Base-by-base conservation (phyloP, 2,113 vertebrate genomes). In the Piprites chloris region DNA sequence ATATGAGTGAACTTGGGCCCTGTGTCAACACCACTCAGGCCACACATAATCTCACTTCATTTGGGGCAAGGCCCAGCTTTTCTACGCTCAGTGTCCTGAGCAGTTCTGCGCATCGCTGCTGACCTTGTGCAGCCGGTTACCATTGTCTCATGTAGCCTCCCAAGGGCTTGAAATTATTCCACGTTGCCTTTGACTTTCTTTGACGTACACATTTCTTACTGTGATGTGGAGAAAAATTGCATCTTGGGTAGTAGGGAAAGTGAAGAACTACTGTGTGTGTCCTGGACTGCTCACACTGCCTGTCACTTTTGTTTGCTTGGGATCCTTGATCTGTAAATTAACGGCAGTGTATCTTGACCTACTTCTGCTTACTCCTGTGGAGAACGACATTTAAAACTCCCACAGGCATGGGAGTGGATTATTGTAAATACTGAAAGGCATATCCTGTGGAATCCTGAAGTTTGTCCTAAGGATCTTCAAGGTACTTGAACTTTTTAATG, bases 251-350 rank as follows among this genome's bases (percentile, higher is more conserved):
- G 28, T 20, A 19, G 20, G 24, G 44, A 69, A 61, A 16, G n/a
- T 53, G 62, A 41, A 30, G n/a, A 56, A n/a, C 14, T 44, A n/a
- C 46, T 37, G 8, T 27, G 15, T n/a, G 32, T 42, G 10, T 53
- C 56, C 12, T 67, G 18, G 56, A n/a, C 23, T 28, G 30, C n/a
- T 90, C 0, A 0, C 0, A 1, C 8, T 16, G 14, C 15, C 0
- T 3, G n/a, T 63, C 9, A 19, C 12, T 74, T 62, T 35, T 46
- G 35, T 77, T 79, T 71, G 42, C 47, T 63, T 46, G 37, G 23
- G 12, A 21, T 73, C 63, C 47, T 62, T 47, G 42, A 15, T 82
- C 55, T 55, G 22, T 76, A 39, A 53, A 85, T 26, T 61, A 87
- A 19, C 0, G 0, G 59, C 46, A 81, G 49, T 30, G 35, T 37